Evolutionary conservation across 2,113 vertebrate genomes (phyloP).

Genomic region (Syngnathus scovelli): DNA sequence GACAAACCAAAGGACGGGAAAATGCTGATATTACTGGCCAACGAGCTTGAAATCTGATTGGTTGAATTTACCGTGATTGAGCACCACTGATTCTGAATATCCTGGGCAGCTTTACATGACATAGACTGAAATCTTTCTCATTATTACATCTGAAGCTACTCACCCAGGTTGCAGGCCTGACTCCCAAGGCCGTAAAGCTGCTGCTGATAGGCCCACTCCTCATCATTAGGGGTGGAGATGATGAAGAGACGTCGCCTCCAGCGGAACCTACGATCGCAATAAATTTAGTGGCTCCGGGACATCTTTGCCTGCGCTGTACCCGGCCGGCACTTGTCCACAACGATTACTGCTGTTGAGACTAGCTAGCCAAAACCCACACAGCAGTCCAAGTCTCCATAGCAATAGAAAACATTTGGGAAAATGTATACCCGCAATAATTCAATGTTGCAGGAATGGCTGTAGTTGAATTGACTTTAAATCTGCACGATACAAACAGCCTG

Average conservation of each 20-base stretch:
- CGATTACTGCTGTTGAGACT: not conserved
- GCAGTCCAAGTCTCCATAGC: conserved; percentile 37
- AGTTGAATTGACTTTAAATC: conserved; percentile 18
- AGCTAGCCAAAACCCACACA: not conserved
- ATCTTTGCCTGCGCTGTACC: conserved; percentile 20
- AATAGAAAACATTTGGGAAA: conserved; percentile 27
- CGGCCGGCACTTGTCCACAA: conserved; percentile 35
- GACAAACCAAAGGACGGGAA: too few relatives aligned
- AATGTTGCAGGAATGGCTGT: not conserved
- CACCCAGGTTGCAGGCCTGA: conserved; percentile 98
- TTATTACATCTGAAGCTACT: conserved; percentile 33
- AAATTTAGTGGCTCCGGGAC: conserved; percentile 9
- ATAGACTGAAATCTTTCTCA: too few relatives aligned
- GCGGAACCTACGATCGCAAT: conserved; percentile 79
- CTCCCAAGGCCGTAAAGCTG: conserved; percentile 89
- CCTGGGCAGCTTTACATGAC: too few relatives aligned
- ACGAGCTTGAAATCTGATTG: too few relatives aligned
- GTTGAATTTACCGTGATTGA: too few relatives aligned
- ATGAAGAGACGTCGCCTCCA: conserved; percentile 93
- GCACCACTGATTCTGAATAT: too few relatives aligned
- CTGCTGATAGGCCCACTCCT: conserved; percentile 98
- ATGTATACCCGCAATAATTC: not conserved
- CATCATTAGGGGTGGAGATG: conserved; percentile 90
- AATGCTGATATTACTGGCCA: too few relatives aligned
- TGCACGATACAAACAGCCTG: conserved; percentile 6